phyloP scores from a whole-genome alignment of 2,113 vertebrate species.

The Spilogale gracilis region DNA sequence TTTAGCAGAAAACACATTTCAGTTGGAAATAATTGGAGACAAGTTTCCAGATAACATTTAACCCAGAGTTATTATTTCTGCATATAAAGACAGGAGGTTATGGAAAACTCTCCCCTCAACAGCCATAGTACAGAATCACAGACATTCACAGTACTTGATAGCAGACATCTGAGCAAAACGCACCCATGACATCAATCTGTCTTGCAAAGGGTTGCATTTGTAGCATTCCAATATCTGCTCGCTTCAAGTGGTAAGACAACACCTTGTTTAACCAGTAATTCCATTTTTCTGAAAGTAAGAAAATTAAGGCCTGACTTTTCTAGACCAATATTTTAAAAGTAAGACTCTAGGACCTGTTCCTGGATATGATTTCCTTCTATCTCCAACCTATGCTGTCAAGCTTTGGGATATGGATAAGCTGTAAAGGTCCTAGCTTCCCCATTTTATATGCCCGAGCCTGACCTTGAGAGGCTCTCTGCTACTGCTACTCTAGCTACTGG shows the following conservation, averaged over 20 bases:
- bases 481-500: not conserved
- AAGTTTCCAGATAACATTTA: constrained; percentile 1
- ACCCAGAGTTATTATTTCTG: constrained; percentile 40
- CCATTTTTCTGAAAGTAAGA: constrained; percentile 42
- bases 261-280: not conserved
- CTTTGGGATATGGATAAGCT: not conserved
- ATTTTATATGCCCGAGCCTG: not conserved
- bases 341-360: not conserved
- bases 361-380: not conserved
- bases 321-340: not conserved
- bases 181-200: not conserved
- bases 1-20: not conserved
- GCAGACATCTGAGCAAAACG: not conserved
- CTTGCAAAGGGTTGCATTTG: not conserved
- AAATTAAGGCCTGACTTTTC: constrained; percentile 40
- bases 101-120: not conserved
- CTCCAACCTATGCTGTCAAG: not conserved
- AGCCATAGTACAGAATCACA: not conserved
- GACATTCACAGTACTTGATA: not conserved
- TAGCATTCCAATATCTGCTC: not conserved
- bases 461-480: not conserved
- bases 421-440: not conserved
- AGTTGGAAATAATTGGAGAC: constrained; percentile 28
- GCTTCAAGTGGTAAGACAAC: not conserved
- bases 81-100: not conserved